Base-by-base conservation (phyloP, 2,797 vertebrate species). In the Graptemys geographica region DNA sequence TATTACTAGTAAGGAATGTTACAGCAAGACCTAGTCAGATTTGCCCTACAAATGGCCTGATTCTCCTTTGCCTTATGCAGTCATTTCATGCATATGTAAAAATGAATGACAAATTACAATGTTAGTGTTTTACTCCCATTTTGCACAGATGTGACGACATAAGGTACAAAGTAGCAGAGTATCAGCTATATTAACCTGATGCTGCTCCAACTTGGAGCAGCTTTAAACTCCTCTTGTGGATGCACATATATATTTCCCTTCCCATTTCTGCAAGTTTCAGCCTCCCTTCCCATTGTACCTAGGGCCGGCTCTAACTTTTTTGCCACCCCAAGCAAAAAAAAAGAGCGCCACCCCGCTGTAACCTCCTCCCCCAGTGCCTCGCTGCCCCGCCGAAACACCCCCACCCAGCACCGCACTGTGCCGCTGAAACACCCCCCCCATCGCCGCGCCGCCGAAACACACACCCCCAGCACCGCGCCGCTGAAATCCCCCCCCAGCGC, bases 161-260 rank as follows among this genome's bases (percentile, higher is more conserved):
- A 79, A 82, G 74, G 3, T 21, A 83, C 41, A 78, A 86, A 69
- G 28, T 62, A 52, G 9, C 78, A 31, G 85, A 80, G 41, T 13
- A 31, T 94, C 83, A 88, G 31, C 51, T 0, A 0, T 1, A 2
- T 74, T 74, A 44, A 74, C 19, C 37, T 74, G 37, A 15, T 65
- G 62, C 62, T 65, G 31, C 33, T 65, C 62, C 62, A 65, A n/a
- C 62, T 31, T 65, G 62, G 31, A n/a, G 59, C 59, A 18, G 7
- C 59, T 62, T 33, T 55, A 57, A 83, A 76, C 21, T 51, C 3
- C 13, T 92, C 92, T 21, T 79, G 13, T 79, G 19, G 53, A 90
- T 0, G 0, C 1, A 12, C 4, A 1, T n/a, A 1, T 1, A 19
- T 21, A 53, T 15, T 11, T 88, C 13, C 11, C 85, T 33, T 55